Conservation (phyloP, 2,888 invertebrate species). For the Saturnia japonica region DNA sequence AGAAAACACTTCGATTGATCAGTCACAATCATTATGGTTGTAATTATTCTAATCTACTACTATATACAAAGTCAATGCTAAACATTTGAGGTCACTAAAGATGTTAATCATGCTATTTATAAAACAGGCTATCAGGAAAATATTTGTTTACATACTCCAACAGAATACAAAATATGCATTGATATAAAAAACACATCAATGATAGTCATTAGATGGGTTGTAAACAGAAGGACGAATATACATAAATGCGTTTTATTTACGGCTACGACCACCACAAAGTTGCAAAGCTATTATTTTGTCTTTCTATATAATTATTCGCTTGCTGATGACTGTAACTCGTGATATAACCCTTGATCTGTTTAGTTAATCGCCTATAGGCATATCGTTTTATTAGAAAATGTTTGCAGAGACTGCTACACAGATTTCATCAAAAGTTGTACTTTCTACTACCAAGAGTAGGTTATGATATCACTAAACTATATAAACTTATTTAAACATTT, state of each 20-base stretch:
- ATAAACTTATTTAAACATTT: neutral
- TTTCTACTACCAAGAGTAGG: neutral
- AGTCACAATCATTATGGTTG: neutral
- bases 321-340: constrained; percentile 7
- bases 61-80: neutral
- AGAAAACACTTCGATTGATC: neutral
- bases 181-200: too few relatives aligned
- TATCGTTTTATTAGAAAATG: neutral
- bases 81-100: neutral
- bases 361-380: neutral
- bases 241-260: neutral
- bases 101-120: neutral
- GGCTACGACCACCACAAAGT: neutral
- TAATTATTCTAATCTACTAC: neutral
- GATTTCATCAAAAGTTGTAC: neutral
- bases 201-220: neutral
- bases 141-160: neutral
- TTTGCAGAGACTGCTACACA: neutral
- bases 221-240: neutral
- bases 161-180: neutral
- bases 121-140: neutral
- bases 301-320: constrained; percentile 1
- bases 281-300: constrained; percentile 2
- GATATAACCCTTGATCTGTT: constrained; percentile 4
- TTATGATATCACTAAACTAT: neutral